Base-by-base conservation (phyloP, 2,888 invertebrate species). In the Trisateles emortualis region DNA sequence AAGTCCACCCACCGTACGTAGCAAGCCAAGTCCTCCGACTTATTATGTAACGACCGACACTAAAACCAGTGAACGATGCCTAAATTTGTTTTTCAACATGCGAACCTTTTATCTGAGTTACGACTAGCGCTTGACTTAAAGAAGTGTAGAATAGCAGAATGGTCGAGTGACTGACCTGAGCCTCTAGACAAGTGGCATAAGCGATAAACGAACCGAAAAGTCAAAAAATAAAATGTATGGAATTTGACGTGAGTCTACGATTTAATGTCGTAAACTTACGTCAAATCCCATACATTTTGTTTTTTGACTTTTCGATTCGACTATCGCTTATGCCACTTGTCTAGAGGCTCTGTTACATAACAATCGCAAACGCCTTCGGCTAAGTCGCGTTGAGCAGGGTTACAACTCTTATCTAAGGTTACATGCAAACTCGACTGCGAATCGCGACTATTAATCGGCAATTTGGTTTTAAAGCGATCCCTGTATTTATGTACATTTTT, bases 331-430 rank as follows among this genome's bases (percentile, higher is more conserved):
- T n/a, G n/a, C n/a, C n/a, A n/a, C n/a, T n/a, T n/a, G n/a, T n/a
- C n/a, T n/a, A n/a, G n/a, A n/a, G n/a, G n/a, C n/a, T n/a, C n/a
- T n/a, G 64, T 70, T 73, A 71, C 62, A 65, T 69, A 66, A 67
- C 59, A 60, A 64, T 51, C 72, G 67, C 68, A 68, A 67, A 67
- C 68, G 60, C 65, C 63, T 65, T 66, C 77, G 56, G 72, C 69
- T 64, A 72, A 74, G 62, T 74, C 72, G 70, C 78, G 81, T 79
- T 81, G 66, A 72, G 61, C 74, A 69, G 73, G 70, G 80, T 79
- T 78, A 79, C 84, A 80, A 74, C 81, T 79, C 81, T 89, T 90
- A 89, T 88, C 90, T 84, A 68, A 75, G 79, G 79, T 79, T 83
- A 87, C 87, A 90, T 88, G 88, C 88, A 85, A 89, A 87, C 83